Conservation (phyloP, 2,888 invertebrate genomes). For the Xylota segnis region DNA sequence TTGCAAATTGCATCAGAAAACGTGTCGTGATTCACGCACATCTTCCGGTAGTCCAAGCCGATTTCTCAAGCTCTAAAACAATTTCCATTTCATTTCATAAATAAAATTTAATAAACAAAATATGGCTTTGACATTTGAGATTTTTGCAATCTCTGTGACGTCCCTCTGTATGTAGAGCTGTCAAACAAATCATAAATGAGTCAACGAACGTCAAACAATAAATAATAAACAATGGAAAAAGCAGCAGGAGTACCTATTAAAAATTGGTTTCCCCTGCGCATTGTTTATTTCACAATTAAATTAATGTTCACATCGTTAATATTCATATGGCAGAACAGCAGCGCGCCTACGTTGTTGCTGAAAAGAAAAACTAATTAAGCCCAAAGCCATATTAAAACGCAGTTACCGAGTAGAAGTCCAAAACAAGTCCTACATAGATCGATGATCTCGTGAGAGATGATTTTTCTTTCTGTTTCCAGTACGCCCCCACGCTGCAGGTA, state of each 20-base stretch:
- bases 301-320: conserved; percentile 27
- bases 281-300: conserved; percentile 16
- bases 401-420: conserved; percentile 29
- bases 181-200: conserved; percentile 12
- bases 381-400: conserved; percentile 19
- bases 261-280: conserved; percentile 2
- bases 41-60: neutral
- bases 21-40: conserved; percentile 52
- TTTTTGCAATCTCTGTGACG: conserved; percentile 6
- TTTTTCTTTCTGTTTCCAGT: neutral
- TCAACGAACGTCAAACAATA: conserved; percentile 45
- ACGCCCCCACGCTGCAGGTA: conserved; percentile 7
- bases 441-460: conserved; percentile 23
- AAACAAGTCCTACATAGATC: conserved; percentile 26
- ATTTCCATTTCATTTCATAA: conserved; percentile 11
- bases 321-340: conserved; percentile 11
- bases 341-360: conserved; percentile 1
- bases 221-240: conserved; percentile 6
- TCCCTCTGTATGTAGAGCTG: conserved; percentile 5
- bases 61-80: neutral
- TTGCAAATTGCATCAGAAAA: conserved; percentile 19
- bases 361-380: conserved; percentile 15
- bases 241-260: neutral
- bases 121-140: neutral
- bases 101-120: conserved; percentile 18